Percentiles rank a stretch among this genome's conserved stretches.
phyloP scores from a whole-genome alignment of 2,797 vertebrate genomes.

The Acanthornis magna region DNA sequence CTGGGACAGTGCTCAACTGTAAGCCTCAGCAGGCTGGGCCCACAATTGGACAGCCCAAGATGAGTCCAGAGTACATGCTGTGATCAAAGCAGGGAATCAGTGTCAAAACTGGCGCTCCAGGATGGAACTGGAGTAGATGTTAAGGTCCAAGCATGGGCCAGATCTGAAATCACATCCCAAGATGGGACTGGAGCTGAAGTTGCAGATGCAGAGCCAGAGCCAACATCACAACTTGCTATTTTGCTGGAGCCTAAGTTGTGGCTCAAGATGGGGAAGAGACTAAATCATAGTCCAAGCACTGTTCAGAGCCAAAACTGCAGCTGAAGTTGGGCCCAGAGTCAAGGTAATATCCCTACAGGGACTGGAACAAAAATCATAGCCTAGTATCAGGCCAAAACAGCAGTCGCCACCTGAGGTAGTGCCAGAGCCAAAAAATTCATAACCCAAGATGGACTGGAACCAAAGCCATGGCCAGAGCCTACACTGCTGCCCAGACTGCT shows the following conservation, averaged over 20 bases:
- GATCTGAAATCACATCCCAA: neutral
- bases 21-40: neutral
- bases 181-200: neutral
- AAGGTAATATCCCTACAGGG: neutral
- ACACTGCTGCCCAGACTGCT: neutral
- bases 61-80: neutral
- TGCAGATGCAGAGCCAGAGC: neutral
- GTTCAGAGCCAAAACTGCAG: neutral
- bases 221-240: neutral
- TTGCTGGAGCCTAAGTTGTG: neutral
- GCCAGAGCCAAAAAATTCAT: neutral
- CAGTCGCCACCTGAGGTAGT: neutral
- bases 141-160: neutral
- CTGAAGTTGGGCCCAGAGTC: neutral
- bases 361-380: neutral
- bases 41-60: accelerated
- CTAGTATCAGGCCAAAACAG: neutral
- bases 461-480: neutral
- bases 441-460: neutral
- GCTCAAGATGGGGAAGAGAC: neutral
- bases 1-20: neutral
- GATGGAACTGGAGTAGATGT: neutral
- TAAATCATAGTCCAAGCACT: neutral
- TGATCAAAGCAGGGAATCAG: neutral
- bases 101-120: neutral